Conservation (phyloP, 2,888 invertebrate species). For the Lamellibrachia satsuma region DNA sequence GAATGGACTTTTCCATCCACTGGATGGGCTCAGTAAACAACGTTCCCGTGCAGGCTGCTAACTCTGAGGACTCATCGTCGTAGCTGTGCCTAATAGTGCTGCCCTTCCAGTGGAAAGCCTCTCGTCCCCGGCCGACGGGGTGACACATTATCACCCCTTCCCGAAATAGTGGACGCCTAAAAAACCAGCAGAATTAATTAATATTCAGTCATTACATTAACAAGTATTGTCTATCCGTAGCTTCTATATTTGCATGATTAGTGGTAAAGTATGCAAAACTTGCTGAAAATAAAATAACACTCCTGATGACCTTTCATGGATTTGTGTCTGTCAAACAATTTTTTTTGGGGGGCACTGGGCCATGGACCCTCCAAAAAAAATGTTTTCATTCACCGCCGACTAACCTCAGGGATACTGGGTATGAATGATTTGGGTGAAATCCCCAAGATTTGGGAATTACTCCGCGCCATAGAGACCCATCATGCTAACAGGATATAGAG, state of each 20-base stretch:
- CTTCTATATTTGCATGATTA: neutral
- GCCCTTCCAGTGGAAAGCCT: neutral
- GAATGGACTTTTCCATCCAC: conserved; percentile 84
- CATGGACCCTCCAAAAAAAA: no score
- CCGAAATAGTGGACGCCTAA: neutral
- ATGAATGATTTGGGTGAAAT: no score
- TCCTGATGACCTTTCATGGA: neutral
- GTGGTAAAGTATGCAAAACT: neutral
- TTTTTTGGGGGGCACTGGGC: neutral
- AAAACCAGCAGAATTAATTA: neutral
- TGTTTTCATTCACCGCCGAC: no score
- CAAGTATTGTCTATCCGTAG: neutral
- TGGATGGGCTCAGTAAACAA: conserved; percentile 88
- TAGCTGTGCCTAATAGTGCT: conserved; percentile 14
- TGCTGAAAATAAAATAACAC: neutral
- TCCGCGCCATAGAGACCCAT: no score
- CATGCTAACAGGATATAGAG: no score
- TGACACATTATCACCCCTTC: neutral
- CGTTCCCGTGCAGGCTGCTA: conserved; percentile 74
- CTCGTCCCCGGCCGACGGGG: neutral
- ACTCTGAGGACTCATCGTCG: neutral
- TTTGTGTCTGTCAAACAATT: neutral
- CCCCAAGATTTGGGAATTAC: no score
- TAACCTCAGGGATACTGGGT: no score
- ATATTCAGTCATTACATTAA: neutral